A percentile compares a stretch with the other conserved stretches of the same genome.
Evolutionary conservation across 2,113 vertebrate genomes (phyloP).

Genomic region (Macaca nemestrina): DNA sequence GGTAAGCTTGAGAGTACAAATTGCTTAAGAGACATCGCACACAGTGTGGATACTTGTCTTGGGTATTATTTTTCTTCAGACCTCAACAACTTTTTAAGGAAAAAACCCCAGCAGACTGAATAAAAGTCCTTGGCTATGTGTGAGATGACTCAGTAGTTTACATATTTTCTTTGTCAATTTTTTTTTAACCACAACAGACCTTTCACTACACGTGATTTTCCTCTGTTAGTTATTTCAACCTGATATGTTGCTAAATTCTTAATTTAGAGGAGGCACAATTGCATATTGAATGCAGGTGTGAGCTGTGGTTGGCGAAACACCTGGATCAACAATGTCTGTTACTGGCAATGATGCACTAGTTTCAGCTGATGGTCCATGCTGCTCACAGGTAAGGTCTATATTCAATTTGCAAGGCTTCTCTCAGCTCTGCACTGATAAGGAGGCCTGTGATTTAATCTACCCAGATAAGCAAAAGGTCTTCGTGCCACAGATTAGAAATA

Average conservation of each 20-base stretch:
- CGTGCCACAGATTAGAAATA: constrained; percentile 52
- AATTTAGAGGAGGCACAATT: neutral
- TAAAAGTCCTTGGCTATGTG: neutral
- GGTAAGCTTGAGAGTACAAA: rapidly evolving
- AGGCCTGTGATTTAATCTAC: constrained; percentile 69
- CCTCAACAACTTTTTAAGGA: neutral
- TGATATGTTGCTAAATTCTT: neutral
- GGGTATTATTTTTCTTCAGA: neutral
- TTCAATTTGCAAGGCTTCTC: constrained; percentile 58
- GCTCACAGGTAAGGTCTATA: constrained; percentile 58
- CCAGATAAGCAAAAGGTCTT: constrained; percentile 64
- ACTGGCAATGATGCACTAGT: neutral
- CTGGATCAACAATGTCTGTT: neutral
- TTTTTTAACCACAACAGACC: neutral
- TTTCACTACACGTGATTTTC: neutral
- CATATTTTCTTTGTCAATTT: neutral
- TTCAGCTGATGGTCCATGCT: constrained; percentile 36
- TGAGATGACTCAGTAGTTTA: neutral
- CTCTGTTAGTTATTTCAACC: neutral
- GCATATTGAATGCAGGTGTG: neutral
- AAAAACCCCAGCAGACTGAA: neutral
- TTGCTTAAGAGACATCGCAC: neutral
- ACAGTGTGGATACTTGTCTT: neutral
- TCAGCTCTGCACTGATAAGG: constrained; percentile 51
- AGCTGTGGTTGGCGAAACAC: neutral